Conservation (phyloP, 2,797 vertebrate species). For the Phalloptychus januarius region DNA sequence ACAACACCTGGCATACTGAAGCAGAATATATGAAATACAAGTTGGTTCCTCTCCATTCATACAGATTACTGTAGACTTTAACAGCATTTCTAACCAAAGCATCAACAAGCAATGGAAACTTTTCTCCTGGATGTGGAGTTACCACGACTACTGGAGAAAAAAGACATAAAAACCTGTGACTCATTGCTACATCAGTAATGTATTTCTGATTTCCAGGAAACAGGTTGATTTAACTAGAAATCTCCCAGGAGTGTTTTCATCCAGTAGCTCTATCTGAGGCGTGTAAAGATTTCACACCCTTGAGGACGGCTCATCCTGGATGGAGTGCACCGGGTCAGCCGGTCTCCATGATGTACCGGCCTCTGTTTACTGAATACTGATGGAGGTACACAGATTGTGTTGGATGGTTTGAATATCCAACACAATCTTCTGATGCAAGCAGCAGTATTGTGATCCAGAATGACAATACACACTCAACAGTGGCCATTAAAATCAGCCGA, state of each 20-base stretch:
- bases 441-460: no score
- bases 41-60: not conserved
- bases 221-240: not conserved
- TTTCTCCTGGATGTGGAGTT: not conserved
- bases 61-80: not conserved
- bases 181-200: not conserved
- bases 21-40: not conserved
- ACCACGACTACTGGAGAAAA: not conserved
- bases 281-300: not conserved
- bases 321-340: not conserved
- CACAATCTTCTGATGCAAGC: not conserved
- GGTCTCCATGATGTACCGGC: not conserved
- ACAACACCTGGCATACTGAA: no score
- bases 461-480: no score
- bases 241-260: not conserved
- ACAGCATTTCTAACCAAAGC: not conserved
- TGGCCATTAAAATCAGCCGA: no score
- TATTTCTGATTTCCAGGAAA: not conserved
- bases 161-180: not conserved
- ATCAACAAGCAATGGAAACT: not conserved
- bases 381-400: not conserved
- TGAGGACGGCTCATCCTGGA: not conserved
- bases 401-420: not conserved
- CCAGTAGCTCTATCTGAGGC: not conserved
- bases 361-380: not conserved